phyloP scores from a whole-genome alignment of 2,797 vertebrate genomes.

The Phrynocephalus guinanensis region DNA sequence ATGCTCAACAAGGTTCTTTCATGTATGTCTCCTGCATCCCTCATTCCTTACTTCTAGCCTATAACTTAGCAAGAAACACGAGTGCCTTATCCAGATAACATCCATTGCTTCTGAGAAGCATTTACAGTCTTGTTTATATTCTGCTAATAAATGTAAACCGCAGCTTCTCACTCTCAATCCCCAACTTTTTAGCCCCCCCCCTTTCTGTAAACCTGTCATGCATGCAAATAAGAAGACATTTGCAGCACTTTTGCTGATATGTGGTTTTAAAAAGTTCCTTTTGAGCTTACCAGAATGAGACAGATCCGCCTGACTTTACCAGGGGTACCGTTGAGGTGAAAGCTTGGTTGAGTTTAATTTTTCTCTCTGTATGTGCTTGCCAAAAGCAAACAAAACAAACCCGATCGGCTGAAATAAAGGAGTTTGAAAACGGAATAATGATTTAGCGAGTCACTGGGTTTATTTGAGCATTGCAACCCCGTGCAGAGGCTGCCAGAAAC shows the following conservation, averaged over 20 bases:
- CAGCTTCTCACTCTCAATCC: background rate
- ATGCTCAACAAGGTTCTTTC: no score
- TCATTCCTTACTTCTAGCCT: background rate
- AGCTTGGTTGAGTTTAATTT: background rate
- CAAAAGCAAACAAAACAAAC: no score
- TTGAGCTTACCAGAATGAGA: background rate
- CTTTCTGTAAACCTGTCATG: background rate
- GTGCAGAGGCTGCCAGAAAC: background rate
- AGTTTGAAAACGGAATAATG: background rate
- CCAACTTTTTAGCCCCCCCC: background rate
- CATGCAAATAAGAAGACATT: background rate
- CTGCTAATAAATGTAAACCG: background rate
- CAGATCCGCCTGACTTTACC: background rate
- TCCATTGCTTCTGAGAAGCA: background rate
- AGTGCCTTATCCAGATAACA: constrained; percentile 13
- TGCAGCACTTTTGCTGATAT: background rate
- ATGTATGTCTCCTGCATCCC: no score
- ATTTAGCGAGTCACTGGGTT: background rate
- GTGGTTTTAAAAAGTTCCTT: background rate
- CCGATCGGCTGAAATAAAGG: background rate
- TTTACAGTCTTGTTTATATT: background rate
- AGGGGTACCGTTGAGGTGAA: background rate
- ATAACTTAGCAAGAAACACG: constrained; percentile 22
- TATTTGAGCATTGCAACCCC: background rate
- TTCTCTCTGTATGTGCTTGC: background rate